A percentile compares a stretch with the other conserved stretches of the same genome.
These are phyloP conservation scores for Beroe ovata DNA, from an alignment of 37 sponge, comb jelly and placozoan genomes.

Conservation along the genomic window DNA sequence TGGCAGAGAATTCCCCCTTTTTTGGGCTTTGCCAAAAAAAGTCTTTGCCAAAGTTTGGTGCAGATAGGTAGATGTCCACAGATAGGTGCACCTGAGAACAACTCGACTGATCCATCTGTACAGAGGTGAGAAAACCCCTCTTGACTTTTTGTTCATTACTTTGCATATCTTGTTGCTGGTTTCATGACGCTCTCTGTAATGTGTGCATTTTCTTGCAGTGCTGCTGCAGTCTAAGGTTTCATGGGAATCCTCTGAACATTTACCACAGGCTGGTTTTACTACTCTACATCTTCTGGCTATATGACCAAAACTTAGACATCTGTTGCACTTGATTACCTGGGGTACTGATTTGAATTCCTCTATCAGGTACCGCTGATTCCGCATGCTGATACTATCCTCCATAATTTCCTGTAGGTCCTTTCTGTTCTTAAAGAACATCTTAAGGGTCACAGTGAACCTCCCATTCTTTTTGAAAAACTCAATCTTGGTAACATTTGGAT, in stretches of 20 bases:
- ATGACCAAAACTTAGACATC: slow-evolving; percentile 1
- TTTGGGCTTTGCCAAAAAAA: no score
- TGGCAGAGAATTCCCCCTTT: no score
- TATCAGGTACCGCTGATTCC: neutral
- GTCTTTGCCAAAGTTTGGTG: no score
- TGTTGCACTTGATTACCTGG: neutral
- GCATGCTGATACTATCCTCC: neutral
- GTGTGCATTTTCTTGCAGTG: neutral
- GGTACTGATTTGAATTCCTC: neutral
- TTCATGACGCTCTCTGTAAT: neutral
- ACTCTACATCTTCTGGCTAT: neutral
- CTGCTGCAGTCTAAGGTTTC: neutral
- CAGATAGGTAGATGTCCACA: no score
- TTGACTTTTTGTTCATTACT: neutral
- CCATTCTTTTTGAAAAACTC: neutral
- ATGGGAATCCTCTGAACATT: neutral
- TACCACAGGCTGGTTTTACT: neutral
- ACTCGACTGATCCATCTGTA: no score
- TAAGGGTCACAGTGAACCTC: neutral
- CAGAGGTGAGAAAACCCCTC: no score
- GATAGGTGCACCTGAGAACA: no score
- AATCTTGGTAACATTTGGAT: neutral
- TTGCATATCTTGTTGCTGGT: neutral
- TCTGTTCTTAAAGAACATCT: neutral
- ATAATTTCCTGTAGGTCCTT: neutral